Base-by-base conservation (phyloP, 2,888 invertebrate genomes). In the Diplazon laetatorius region DNA sequence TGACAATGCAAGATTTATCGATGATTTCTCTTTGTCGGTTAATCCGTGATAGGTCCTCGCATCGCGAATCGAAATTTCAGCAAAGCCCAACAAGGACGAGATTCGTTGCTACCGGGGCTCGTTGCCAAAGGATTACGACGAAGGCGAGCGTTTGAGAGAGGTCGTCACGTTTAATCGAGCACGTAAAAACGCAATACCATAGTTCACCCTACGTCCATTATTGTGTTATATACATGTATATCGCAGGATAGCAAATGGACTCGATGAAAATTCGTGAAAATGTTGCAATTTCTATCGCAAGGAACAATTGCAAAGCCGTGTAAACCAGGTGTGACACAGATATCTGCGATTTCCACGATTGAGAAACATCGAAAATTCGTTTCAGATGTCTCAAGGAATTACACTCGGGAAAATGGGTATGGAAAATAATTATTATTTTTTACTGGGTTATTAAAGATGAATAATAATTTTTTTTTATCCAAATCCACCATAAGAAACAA, bases 91-190 rank as follows among this genome's bases (percentile, higher is more conserved):
- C 72, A 44, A 55, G 68, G 68, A 70, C 68, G 60, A 57, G 35
- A 39, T 39, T 63, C 68, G 46, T 25, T 46, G 25, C 3, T 20
- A 20, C 44, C 39, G 42, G 25, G 68, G 42, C 60, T 52, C 72
- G 30, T 72, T 68, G 66, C 50, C 44, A 60, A 59, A 72, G 66
- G 66, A 68, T 66, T 55, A 39, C 52, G 12, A 14, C 35, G 18
- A 18, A 16, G 37, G 22, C 25, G 46, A 62, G 59, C 60, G 55
- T 37, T 20, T 9, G 14, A 39, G 73, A 52, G 78, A 78, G 78
- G 78, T 78, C 78, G 78, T 78, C 70, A 78, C 65, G 78, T 78
- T 78, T 70, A 78, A 78, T 74, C 74, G 25, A 78, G 69, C 78
- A 74, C 78, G 74, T 55, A 75, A 78, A 78, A 78, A 52, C 69